Evolutionary conservation across 2,797 vertebrate species (phyloP), one percentile per base, ranked within the genome.

Genomic region (Rhinatrema bivittatum): DNA sequence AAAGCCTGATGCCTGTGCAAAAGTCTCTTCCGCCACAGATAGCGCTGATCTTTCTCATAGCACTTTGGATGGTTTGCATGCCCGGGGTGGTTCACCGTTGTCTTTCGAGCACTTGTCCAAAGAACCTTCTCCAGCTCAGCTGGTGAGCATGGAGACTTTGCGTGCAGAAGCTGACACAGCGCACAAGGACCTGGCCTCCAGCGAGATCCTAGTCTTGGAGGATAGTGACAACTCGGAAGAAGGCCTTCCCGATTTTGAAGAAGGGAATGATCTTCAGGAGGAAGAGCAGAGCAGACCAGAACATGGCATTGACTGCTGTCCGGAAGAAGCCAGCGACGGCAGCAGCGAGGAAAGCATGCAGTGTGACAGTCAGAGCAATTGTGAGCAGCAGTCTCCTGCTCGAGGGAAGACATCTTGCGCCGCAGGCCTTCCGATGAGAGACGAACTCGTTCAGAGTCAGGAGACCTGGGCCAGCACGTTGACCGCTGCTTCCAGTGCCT

Each of bases 211-310:
- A 23, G 22, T 18, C 14, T 24, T 72, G 17, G 74, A 67, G 40
- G 54, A 39, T 12, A 49, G 63, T 12, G 57, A 45, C 12, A 52
- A 17, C 16, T 31, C 48, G 0, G 48, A 72, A 0, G 45, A 65
- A 41, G 64, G 50, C 3, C 32, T 67, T 6, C 46, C 60, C 2
- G 56, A 52, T 17, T 74, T 72, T 11, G 72, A 65, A 11, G 72
- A 72, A 29, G 73, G 64, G 10, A 53, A 51, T 2, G 40, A 40
- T 20, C 26, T 56, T 7, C 46, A 14, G 3, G 36, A 45, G 26
- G 37, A 49, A 1, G 32, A 43, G 9, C 35, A 5, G 0, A 16
- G 34, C 23, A 47, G 32, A 32, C 50, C 63, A 22, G 70, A 70
- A 26, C 36, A 29, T 17, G 19, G 29, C 2, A 14, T 25, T 33